Conservation (phyloP, 2,113 vertebrate species). For the Rhegmatorhina hoffmannsi region DNA sequence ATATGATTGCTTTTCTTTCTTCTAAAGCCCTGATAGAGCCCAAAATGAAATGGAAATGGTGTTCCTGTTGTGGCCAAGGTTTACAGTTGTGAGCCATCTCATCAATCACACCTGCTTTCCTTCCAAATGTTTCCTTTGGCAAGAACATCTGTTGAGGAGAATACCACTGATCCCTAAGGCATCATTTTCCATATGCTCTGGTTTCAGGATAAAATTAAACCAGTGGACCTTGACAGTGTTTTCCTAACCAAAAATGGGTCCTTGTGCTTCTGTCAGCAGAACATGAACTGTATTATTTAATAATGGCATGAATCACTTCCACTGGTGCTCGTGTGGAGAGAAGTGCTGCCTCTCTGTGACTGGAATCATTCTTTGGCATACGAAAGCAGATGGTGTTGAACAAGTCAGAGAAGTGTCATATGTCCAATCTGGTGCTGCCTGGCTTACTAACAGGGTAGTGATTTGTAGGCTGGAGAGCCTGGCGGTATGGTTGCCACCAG, state of each 20-base stretch:
- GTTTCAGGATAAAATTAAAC: constrained; percentile 24
- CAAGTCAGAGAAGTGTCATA: not conserved
- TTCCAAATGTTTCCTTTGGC: not conserved
- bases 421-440: not conserved
- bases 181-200: not conserved
- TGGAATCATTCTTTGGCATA: not conserved
- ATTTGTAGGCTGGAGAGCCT: not conserved
- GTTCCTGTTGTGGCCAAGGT: not conserved
- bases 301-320: not conserved
- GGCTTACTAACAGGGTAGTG: not conserved
- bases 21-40: not conserved
- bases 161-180: not conserved
- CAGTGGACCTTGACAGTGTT: constrained; percentile 20
- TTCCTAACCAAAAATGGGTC: constrained; percentile 14
- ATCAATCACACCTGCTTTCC: constrained; percentile 39
- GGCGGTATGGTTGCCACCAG: not conserved
- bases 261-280: not conserved
- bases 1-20: not conserved
- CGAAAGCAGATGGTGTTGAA: not conserved
- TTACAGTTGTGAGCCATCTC: not conserved
- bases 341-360: not conserved
- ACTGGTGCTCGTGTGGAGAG: not conserved
- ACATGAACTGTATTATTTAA: not conserved
- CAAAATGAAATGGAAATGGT: not conserved
- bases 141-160: constrained; percentile 40